Base-by-base conservation (phyloP, 1,140 invertebrate species). In the Holotrichia oblita region DNA sequence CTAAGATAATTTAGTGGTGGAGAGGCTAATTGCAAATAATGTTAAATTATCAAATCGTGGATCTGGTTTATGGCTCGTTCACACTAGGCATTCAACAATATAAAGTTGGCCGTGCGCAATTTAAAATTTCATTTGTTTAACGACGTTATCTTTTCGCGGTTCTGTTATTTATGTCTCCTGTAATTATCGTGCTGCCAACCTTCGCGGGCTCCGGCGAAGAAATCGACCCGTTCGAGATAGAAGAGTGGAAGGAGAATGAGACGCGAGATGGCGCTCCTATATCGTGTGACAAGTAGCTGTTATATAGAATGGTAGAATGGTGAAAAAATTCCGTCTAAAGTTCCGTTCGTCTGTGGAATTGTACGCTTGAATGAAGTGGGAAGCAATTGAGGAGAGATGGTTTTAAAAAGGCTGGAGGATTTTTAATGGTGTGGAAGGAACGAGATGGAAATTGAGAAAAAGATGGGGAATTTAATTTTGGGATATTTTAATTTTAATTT, bases 1-100 rank as follows among this genome's bases (percentile, higher is more conserved):
- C 72, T 73, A 40, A 73, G 72, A 73, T 79, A 80, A 82, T 82
- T 81, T 82, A 82, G 44, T 79, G 77, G 34, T 40, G 73, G 64
- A 73, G 10, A 44, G n/a, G 78, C 80, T 82, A 82, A 82, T 82
- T 82, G 80, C 81, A 78, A 82, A 81, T 82, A 81, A 77, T 78
- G 78, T 82, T 80, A 77, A 79, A 75, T 81, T 82, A 82, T 82
- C 81, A 80, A 64, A 79, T 77, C 77, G 73, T 81, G 24, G 72
- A 82, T 82, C 81, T 80, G 77, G 40, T 82, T 82, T 81, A 81
- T 78, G 81, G 48, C 78, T 75, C 73, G 80, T 82, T 82, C 78
- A 73, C 75, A 78, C 78, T 77, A 73, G 76, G 42, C 76, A 77
- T 73, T 76, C 59, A 76, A 64, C 61, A 77, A 77, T 75, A 78